phyloP scores from a whole-genome alignment of 2,797 vertebrate species.

The Avahi laniger region DNA sequence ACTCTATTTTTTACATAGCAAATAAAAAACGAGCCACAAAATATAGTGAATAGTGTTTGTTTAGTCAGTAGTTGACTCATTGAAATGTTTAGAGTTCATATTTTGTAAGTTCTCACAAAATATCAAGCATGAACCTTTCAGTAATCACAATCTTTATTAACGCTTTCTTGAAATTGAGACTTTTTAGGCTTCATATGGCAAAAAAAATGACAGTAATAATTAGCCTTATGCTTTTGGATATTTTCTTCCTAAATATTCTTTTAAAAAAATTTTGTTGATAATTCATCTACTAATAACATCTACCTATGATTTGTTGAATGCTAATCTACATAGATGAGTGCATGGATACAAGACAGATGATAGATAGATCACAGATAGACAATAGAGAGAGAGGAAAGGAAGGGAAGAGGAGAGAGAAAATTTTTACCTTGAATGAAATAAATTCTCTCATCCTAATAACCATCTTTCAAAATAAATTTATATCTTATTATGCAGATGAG shows the following conservation, averaged over 20 bases:
- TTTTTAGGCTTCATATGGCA: neutral
- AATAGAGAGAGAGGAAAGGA: neutral
- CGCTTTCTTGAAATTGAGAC: neutral
- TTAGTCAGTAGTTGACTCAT: constrained; percentile 20
- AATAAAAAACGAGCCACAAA: constrained; percentile 54
- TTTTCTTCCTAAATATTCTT: neutral
- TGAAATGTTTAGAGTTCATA: constrained; percentile 54
- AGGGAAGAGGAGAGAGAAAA: neutral
- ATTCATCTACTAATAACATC: neutral
- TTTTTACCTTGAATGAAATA: constrained; percentile 32
- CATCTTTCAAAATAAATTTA: neutral
- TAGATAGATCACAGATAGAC: neutral
- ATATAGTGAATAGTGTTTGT: neutral
- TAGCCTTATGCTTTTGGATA: neutral
- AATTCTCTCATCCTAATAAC: constrained; percentile 20
- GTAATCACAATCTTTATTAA: constrained; percentile 30
- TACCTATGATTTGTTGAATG: neutral
- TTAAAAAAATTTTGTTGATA: neutral
- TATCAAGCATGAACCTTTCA: neutral
- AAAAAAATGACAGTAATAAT: neutral
- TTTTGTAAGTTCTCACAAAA: constrained; percentile 37
- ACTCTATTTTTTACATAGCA: neutral
- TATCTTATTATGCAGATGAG: neutral
- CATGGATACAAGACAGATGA: neutral
- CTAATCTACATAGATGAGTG: neutral